These are phyloP conservation scores for Protobothrops flavoviridis DNA, from an alignment of 2,113 vertebrate genomes.

Conservation along the genomic window DNA sequence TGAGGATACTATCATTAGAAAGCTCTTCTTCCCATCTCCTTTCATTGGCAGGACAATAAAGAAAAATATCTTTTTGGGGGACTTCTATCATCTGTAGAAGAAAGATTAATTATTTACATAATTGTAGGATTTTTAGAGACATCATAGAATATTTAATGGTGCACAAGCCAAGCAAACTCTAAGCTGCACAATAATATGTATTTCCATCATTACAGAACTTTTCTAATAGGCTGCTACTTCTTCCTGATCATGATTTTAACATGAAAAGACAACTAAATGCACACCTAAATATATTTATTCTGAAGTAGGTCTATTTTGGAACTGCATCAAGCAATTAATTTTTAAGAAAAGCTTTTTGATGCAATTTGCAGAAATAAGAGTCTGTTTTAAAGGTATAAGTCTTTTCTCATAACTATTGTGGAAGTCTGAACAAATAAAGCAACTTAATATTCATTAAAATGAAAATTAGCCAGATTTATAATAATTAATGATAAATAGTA, in stretches of 20 bases:
- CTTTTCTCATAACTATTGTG: conserved; percentile 25
- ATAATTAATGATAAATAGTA: conserved; percentile 46
- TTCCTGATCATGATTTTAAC: not conserved
- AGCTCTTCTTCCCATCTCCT: not conserved
- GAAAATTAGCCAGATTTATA: not conserved
- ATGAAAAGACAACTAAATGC: not conserved
- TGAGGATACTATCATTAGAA: not conserved
- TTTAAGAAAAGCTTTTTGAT: not conserved
- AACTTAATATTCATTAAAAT: conserved; percentile 23
- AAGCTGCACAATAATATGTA: not conserved
- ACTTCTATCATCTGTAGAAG: not conserved
- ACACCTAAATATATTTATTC: not conserved
- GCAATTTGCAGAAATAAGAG: not conserved
- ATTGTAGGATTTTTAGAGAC: not conserved
- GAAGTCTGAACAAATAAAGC: conserved; percentile 40
- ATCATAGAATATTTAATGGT: not conserved
- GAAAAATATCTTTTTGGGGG: not conserved
- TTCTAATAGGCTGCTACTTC: conserved; percentile 6
- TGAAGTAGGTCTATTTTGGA: not conserved
- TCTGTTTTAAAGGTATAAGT: not conserved
- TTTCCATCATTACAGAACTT: not conserved
- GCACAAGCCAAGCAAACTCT: not conserved
- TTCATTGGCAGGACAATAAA: not conserved
- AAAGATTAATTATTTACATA: not conserved
- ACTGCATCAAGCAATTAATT: not conserved